Evolutionary conservation across 2,888 invertebrate genomes (phyloP).

Genomic region (Thyatira batis): DNA sequence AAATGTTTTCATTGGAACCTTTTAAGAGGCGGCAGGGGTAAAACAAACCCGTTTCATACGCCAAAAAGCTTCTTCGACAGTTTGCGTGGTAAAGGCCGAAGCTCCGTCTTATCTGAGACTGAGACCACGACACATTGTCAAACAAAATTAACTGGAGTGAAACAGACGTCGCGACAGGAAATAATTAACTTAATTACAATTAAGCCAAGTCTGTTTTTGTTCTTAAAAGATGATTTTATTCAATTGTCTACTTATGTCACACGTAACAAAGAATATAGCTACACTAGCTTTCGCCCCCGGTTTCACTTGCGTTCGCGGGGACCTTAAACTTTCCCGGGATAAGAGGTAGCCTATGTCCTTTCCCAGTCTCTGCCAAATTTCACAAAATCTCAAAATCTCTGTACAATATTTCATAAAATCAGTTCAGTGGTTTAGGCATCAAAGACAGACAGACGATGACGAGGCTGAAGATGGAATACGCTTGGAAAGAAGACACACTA

Average conservation of each 20-base stretch:
- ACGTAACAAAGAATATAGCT: no score
- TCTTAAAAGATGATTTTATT: background rate
- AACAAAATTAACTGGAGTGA: background rate
- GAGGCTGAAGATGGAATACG: no score
- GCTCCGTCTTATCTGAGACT: background rate
- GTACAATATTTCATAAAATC: no score
- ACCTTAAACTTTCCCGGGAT: no score
- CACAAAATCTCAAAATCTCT: no score
- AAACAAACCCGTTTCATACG: conserved; percentile 21
- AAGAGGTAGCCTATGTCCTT: no score
- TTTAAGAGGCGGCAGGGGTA: conserved; percentile 23
- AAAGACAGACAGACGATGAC: no score
- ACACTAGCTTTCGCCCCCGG: no score
- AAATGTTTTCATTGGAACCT: conserved; percentile 42
- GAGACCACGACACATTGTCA: background rate
- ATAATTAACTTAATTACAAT: background rate
- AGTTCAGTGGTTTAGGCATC: no score
- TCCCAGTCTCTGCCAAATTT: no score
- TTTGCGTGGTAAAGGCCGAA: background rate
- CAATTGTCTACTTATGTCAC: background rate
- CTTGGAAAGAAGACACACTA: no score
- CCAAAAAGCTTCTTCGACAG: conserved; percentile 13
- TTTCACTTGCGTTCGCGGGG: no score
- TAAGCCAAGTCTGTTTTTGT: background rate
- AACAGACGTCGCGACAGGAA: background rate